Base-by-base conservation (phyloP, 1,140 invertebrate species). In the Leptinotarsa undecemlineata region DNA sequence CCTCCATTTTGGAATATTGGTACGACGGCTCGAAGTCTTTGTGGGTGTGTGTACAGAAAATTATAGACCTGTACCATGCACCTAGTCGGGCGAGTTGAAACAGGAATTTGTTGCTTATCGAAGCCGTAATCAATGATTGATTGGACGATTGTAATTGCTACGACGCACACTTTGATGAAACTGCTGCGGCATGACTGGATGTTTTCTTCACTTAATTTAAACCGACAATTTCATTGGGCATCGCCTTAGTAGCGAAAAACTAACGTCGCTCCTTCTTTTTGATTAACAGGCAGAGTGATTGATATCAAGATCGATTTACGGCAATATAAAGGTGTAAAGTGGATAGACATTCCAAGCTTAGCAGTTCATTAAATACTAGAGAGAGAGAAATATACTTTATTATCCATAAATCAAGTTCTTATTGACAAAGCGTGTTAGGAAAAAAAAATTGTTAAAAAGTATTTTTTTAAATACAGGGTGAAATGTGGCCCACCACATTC, bases 151-250 rank as follows among this genome's bases (percentile, higher is more conserved):
- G 68, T 75, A 73, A 73, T 77, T 77, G 74, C 71, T 63, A 68
- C 71, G 72, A 72, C 73, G 75, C 63, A 72, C 73, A 78, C 72
- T 77, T 57, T 77, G 73, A 77, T 77, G 75, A 79, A 79, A 79
- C 70, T 74, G 63, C 72, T 64, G 66, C 73, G 61, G 76, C 76
- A 79, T 79, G 78, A 79, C 78, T 79, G 76, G 78, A 76, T 75
- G 74, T 79, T 79, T 79, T 79, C 78, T 76, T 79, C 74, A 72
- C 76, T 79, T 78, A 79, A 79, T 79, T 79, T 77, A 77, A 77
- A 73, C 73, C 68, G 64, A 71, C 68, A 51, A 69, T 77, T 68
- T 68, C 72, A 79, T 79, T 79, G 78, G 78, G 57, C 74, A 74
- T 74, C 73, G 71, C 70, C 74, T 71, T 57, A 42, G 48, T n/a